Evolutionary conservation across 2,113 vertebrate species (phyloP), one percentile per base, ranked within the genome.

Genomic region (Arizona elegans): DNA sequence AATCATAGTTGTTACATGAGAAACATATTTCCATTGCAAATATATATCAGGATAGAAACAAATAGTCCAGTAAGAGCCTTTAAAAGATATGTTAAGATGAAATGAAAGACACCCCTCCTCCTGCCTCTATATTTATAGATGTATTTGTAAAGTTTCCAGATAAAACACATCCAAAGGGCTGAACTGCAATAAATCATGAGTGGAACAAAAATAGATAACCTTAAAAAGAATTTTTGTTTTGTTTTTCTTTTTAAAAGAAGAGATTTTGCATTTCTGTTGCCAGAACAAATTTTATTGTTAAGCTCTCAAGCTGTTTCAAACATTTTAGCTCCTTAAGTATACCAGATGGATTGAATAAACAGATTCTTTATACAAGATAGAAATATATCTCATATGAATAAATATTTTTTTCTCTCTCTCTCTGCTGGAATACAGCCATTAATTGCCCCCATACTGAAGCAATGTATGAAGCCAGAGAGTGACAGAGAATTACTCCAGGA

Each of bases 301-400:
- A 86, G 47, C 55, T 93, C 58, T 33, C 55, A 92, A 86, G 54
- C 55, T 62, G 59, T 86, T 89, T 89, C 54, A 89, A 33, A 89
- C 11, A 55, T 65, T 92, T 92, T 86, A 89, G 55, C 53, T n/a
- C 10, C 15, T 92, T 92, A 86, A 89, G 85, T 56, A 86, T 43
- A 86, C 15, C 90, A 91, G 86, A 85, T 91, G 87, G 53, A 81
- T 89, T 93, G 13, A 86, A 54, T 93, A 59, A 89, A 62, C 65
- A 54, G 75, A 89, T 89, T 21, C 70, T 89, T 90, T 86, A 92
- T 47, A 50, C 10, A 24, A 2, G 55, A 8, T 5, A 52, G 54
- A n/a, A 86, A 91, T 88, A 50, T 26, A 89, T 52, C 47, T 89
- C 19, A 38, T 52, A 75, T 86, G 86, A 91, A n/a, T 86, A 85